Percentiles rank a stretch among this genome's conserved stretches.
Evolutionary conservation across 2,888 invertebrate genomes (phyloP).

Genomic region (Cenopis cana): DNA sequence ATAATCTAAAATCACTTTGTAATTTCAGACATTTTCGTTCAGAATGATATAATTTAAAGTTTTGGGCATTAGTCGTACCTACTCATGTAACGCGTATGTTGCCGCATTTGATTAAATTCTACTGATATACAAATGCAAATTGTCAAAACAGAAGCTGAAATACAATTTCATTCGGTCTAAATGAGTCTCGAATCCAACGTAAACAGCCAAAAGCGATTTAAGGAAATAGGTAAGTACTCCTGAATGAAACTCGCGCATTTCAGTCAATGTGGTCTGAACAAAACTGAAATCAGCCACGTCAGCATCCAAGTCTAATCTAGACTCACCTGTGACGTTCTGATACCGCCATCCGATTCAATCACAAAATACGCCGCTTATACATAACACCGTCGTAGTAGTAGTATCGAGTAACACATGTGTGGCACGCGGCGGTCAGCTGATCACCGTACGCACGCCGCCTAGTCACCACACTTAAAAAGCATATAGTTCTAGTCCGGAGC

Average conservation of each 20-base stretch:
- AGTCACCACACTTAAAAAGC: conserved; percentile 7
- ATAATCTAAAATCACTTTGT: not conserved
- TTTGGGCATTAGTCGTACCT: not conserved
- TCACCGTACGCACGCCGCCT: conserved; percentile 53
- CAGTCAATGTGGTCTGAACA: not conserved
- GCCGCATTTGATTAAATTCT: not conserved
- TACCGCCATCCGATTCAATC: conserved; percentile 56
- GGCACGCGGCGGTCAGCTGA: conserved; percentile 66
- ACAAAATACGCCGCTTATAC: conserved; percentile 64
- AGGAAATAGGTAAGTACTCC: not conserved
- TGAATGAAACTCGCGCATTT: not conserved
- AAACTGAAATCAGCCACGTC: not conserved
- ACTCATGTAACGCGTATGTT: no score
- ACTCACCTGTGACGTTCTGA: conserved; percentile 38
- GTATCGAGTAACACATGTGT: conserved; percentile 75
- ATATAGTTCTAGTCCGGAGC: conserved; percentile 4
- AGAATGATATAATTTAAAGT: not conserved
- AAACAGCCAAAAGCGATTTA: conserved; percentile 8
- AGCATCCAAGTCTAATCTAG: conserved; percentile 13
- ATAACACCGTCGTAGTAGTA: conserved; percentile 59
- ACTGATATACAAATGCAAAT: not conserved
- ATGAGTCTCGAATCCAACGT: conserved; percentile 8
- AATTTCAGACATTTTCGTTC: not conserved
- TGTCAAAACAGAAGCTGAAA: not conserved
- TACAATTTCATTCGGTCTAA: not conserved